phyloP scores from a whole-genome alignment of 2,888 invertebrate species.

The Hofmannophila pseudospretella region DNA sequence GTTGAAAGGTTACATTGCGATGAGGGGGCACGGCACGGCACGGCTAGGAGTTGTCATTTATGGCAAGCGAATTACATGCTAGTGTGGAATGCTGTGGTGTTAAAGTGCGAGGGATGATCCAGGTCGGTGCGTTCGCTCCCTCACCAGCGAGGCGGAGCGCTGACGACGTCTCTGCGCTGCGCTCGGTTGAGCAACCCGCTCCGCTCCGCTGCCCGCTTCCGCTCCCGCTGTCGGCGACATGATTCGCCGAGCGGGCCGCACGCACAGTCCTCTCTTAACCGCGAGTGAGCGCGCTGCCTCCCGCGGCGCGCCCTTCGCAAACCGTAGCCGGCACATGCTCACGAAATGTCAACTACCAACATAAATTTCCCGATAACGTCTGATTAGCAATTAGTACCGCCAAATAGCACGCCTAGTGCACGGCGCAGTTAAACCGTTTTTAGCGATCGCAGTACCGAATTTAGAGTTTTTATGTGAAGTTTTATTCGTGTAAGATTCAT shows the following conservation, averaged over 20 bases:
- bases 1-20: conserved; percentile 21
- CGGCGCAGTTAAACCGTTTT: conserved; percentile 28
- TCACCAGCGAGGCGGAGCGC: conserved; percentile 36
- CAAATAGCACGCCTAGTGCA: conserved; percentile 54
- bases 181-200: conserved; percentile 22
- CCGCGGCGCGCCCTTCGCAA: conserved; percentile 61
- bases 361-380: conserved; percentile 55
- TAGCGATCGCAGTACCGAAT: conserved; percentile 22
- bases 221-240: conserved; percentile 13
- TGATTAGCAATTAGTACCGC: conserved; percentile 55
- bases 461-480: conserved; percentile 40
- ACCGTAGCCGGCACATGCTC: conserved; percentile 60
- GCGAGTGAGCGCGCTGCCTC: conserved; percentile 74
- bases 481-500: conserved; percentile 39
- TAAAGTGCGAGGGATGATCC: conserved; percentile 55
- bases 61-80: conserved; percentile 14
- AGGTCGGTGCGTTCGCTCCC: conserved; percentile 60
- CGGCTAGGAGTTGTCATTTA: no score
- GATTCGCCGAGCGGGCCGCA: conserved; percentile 3
- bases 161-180: conserved; percentile 17
- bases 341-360: conserved; percentile 60
- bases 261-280: conserved; percentile 66
- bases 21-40: conserved; percentile 7
- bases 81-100: conserved; percentile 17
- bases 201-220: conserved; percentile 10